Percentiles rank a stretch among this genome's conserved stretches.
These are phyloP conservation scores for Timema cristinae DNA, from an alignment of 2,888 invertebrate species.

Conservation along the genomic window DNA sequence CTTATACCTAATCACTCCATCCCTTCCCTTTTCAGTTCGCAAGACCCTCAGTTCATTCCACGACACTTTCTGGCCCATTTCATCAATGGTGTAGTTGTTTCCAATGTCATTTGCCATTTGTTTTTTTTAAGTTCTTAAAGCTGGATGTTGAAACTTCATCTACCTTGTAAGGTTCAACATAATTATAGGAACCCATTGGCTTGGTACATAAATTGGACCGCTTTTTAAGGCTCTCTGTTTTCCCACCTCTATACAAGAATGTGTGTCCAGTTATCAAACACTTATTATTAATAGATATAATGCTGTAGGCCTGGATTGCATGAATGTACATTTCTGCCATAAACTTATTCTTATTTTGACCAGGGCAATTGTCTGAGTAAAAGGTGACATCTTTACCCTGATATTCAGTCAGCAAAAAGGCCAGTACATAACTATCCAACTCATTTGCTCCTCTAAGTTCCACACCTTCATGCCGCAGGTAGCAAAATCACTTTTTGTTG, in stretches of 20 bases:
- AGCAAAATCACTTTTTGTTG: slow-evolving; percentile 17
- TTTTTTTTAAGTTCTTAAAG: slow-evolving; percentile 2
- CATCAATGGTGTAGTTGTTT: slow-evolving; percentile 2
- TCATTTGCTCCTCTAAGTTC: slow-evolving; percentile 22
- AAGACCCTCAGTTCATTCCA: slow-evolving; percentile 11
- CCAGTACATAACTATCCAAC: slow-evolving; percentile 17
- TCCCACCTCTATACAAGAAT: slow-evolving; percentile 19
- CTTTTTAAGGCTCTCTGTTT: slow-evolving; percentile 16
- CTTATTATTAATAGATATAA: slow-evolving; percentile 25
- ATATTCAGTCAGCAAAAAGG: slow-evolving; percentile 16
- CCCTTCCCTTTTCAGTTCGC: not conserved
- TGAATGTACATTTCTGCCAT: slow-evolving; percentile 25
- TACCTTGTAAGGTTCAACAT: slow-evolving; percentile 11
- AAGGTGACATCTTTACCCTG: slow-evolving; percentile 20
- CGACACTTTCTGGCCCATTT: not conserved
- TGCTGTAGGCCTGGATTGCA: slow-evolving; percentile 19
- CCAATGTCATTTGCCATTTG: not conserved
- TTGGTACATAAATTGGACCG: slow-evolving; percentile 20
- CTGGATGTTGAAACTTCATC: slow-evolving; percentile 13
- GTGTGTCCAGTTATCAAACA: slow-evolving; percentile 17
- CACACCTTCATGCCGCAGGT: slow-evolving; percentile 19
- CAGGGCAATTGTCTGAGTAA: slow-evolving; percentile 22
- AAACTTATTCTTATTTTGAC: slow-evolving; percentile 29
- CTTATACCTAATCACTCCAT: no score
- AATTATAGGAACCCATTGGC: slow-evolving; percentile 16